Evolutionary conservation across 2,797 vertebrate genomes (phyloP), one percentile per base, ranked within the genome.

Genomic region (Poeciliopsis presidionis): DNA sequence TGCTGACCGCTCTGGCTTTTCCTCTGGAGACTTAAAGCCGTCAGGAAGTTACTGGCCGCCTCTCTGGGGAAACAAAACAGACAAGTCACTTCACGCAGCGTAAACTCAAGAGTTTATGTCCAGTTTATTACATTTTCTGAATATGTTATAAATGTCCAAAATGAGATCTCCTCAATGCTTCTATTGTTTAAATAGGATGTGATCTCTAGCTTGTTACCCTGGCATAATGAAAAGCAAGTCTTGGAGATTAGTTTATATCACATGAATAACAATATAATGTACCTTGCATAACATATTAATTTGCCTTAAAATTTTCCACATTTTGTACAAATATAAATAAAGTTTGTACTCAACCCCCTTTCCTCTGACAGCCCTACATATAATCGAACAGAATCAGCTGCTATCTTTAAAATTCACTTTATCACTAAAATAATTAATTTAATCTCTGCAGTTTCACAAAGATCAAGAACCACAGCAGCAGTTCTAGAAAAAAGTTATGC

Each of bases 41-140:
- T 99, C 93, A 99, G 96, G 90, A 99, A 99, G 94, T 99, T 99
- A 90, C 97, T 99, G 90, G 98, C 98, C 0, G 98, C 98, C 94
- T 99, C 98, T 95, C 98, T 99, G 93, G 61, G 79, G 87, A 86
- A 87, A 80, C 1, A 74, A 79, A n/a, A 28, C 2, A 0, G 76
- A 59, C 2, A 79, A 39, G 57, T 51, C 72, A 61, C 63, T 67
- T 14, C 18, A 69, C 28, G 74, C 16, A n/a, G 1, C 18, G 14
- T 69, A n/a, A 41, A 74, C 5, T 28, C 20, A 14, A 33, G 47
- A 16, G 22, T 36, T 75, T 67, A 12, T 45, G 65, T 2, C 22
- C 5, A 20, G 25, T 74, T 28, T 16, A 20, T 45, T 25, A 18
- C 4, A 9, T 65, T 67, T 70, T 20, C 1, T 76, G 41, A 61